Evolutionary conservation across 2,888 invertebrate species (phyloP).

Genomic region (Bimastos eiseni): DNA sequence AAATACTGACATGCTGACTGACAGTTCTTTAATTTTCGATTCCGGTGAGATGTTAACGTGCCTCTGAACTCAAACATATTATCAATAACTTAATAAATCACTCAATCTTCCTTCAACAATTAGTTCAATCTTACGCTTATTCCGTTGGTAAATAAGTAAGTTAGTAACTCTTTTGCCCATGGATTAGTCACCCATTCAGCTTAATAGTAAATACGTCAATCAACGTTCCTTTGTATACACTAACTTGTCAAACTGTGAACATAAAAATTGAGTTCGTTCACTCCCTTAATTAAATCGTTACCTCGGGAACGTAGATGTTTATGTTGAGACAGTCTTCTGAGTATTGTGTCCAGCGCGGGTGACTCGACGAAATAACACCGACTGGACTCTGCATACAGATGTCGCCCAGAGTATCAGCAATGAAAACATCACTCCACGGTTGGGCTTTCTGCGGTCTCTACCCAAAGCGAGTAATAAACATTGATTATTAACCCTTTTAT

Average conservation of each 20-base stretch:
- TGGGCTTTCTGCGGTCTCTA: slow-evolving; percentile 33
- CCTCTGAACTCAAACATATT: background rate
- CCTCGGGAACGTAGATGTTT: slow-evolving; percentile 39
- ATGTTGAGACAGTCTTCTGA: slow-evolving; percentile 41
- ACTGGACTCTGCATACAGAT: slow-evolving; percentile 35
- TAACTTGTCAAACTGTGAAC: background rate
- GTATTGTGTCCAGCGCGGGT: slow-evolving; percentile 34
- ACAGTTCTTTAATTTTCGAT: no score
- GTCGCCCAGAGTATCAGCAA: slow-evolving; percentile 31
- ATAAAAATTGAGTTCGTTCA: background rate
- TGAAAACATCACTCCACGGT: slow-evolving; percentile 25
- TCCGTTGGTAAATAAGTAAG: background rate
- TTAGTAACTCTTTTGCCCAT: background rate
- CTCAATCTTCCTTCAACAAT: background rate
- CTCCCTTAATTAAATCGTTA: background rate
- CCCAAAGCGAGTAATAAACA: background rate
- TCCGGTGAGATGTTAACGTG: no score
- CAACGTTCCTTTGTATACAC: background rate
- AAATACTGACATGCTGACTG: no score
- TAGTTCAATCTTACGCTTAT: no score
- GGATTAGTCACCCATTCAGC: background rate
- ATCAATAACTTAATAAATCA: background rate
- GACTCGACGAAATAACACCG: slow-evolving; percentile 34
- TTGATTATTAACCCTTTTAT: background rate
- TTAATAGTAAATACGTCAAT: background rate